These are phyloP conservation scores for Ceratitis capitata DNA, from an alignment of 1,140 invertebrate species.

Conservation along the genomic window DNA sequence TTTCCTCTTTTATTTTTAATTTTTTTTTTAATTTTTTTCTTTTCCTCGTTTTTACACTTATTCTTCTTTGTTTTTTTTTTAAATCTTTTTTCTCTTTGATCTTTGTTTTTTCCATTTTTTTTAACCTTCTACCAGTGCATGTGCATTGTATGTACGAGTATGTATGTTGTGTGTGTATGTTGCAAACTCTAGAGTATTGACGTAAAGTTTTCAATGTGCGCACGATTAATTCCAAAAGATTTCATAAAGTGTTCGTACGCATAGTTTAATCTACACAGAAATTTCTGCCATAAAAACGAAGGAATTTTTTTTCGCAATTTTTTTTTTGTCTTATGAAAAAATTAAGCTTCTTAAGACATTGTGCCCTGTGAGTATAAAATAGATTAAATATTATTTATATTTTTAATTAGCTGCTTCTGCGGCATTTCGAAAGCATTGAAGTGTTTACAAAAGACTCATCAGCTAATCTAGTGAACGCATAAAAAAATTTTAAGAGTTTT, in stretches of 20 bases:
- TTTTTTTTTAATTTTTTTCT: no score
- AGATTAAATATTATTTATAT: background rate
- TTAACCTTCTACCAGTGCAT: background rate
- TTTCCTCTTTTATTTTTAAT: no score
- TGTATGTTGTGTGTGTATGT: background rate
- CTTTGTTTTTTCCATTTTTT: no score
- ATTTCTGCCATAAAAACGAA: background rate
- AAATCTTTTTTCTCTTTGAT: no score
- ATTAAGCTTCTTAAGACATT: background rate
- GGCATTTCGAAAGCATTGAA: background rate
- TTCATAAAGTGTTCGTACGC: background rate
- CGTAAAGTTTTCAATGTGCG: constrained; percentile 13
- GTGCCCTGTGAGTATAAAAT: background rate
- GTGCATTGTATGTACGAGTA: background rate
- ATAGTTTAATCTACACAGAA: background rate
- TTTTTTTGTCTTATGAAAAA: background rate
- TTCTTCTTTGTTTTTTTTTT: no score
- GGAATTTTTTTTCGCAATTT: background rate
- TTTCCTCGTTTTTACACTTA: no score
- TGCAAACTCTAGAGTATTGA: background rate
- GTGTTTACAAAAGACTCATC: background rate
- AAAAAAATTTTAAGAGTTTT: background rate
- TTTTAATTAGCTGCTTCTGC: background rate
- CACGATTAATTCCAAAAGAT: background rate
- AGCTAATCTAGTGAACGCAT: no score